These are phyloP conservation scores for Bathynomus jamesi DNA, from an alignment of 1,140 invertebrate genomes.

Conservation along the genomic window DNA sequence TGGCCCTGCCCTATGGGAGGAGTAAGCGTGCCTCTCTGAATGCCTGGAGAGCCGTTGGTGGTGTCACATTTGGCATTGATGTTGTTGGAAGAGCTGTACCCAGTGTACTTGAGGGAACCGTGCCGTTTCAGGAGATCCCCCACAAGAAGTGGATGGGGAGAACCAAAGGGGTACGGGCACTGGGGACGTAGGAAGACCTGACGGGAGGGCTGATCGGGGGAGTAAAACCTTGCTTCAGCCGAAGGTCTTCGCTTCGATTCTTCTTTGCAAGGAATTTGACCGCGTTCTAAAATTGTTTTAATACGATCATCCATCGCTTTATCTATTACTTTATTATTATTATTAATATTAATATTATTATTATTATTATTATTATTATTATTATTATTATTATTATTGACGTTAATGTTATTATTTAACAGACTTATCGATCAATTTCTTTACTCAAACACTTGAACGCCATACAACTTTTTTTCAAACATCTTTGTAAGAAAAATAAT, in stretches of 20 bases:
- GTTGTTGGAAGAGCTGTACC: neutral
- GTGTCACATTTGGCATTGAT: neutral
- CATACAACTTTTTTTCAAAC: neutral
- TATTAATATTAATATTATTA: neutral
- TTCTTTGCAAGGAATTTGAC: neutral
- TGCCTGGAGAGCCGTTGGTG: neutral
- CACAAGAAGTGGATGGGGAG: neutral
- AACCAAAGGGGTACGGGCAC: neutral
- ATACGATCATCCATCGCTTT: neutral
- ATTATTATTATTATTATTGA: neutral
- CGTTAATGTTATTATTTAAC: neutral
- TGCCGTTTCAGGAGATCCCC: neutral
- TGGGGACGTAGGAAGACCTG: neutral
- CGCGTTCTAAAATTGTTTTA: neutral
- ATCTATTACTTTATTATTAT: neutral
- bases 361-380: neutral
- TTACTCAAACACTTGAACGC: neutral
- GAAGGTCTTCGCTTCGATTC: no score
- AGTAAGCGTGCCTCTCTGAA: neutral
- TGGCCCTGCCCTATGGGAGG: neutral
- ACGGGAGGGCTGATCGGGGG: neutral
- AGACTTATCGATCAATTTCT: no score
- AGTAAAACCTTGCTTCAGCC: no score
- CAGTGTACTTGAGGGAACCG: neutral
- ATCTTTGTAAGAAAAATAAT: neutral